These are phyloP conservation scores for Halesus radiatus DNA, from an alignment of 1,140 invertebrate species.

Conservation along the genomic window DNA sequence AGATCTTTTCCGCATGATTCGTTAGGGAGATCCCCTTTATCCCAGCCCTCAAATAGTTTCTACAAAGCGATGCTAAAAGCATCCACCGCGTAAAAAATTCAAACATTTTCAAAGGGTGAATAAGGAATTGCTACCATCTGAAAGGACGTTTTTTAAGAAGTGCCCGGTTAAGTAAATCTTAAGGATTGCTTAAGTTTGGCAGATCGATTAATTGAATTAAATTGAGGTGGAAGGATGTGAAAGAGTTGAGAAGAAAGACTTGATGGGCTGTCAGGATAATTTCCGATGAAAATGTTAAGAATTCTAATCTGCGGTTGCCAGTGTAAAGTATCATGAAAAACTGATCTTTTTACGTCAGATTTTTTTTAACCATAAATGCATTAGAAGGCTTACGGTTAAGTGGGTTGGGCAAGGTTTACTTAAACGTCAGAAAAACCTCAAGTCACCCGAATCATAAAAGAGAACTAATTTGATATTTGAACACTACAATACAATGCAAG, in stretches of 20 bases:
- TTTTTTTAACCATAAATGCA: conserved; percentile 18
- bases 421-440: too few relatives aligned
- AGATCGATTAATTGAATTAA: conserved; percentile 52
- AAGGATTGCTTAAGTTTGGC: neutral
- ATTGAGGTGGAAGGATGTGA: neutral
- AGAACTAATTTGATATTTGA: too few relatives aligned
- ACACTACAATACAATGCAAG: too few relatives aligned
- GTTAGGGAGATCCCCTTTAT: conserved; percentile 36
- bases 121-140: neutral
- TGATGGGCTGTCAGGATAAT: conserved; percentile 48
- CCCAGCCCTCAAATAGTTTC: neutral
- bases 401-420: neutral
- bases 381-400: conserved; percentile 20
- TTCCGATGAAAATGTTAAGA: conserved; percentile 36
- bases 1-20: conserved; percentile 53
- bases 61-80: neutral
- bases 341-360: conserved; percentile 28
- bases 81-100: conserved; percentile 6
- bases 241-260: conserved; percentile 32
- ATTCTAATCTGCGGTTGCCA: conserved; percentile 29
- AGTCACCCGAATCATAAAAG: too few relatives aligned
- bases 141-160: too few relatives aligned
- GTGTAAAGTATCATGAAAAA: conserved; percentile 35
- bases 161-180: too few relatives aligned
- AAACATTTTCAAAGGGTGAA: neutral